Conservation (phyloP, 2,113 vertebrate genomes). For the Sakesphorus luctuosus region DNA sequence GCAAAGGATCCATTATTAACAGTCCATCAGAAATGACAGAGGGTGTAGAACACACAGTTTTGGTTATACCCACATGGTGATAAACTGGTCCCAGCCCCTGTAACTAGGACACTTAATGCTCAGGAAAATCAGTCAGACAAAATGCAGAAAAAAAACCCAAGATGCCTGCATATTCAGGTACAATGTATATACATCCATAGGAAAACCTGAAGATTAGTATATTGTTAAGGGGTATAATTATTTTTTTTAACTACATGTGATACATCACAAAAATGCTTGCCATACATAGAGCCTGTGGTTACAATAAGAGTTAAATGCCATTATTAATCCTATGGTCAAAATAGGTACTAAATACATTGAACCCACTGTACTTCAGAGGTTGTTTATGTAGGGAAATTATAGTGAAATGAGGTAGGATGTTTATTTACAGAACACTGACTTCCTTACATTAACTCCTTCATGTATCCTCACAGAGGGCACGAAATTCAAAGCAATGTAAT, state of each 20-base stretch:
- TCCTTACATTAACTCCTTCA: not conserved
- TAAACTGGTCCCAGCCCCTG: no score
- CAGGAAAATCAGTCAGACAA: not conserved
- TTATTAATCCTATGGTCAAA: not conserved
- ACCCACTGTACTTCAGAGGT: not conserved
- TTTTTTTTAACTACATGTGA: not conserved
- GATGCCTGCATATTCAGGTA: not conserved
- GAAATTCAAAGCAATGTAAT: not conserved
- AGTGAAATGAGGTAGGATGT: not conserved
- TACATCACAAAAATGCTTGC: not conserved
- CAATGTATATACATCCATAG: accelerated
- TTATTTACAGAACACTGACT: not conserved
- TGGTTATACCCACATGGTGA: no score
- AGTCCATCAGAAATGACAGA: no score
- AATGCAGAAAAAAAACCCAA: not conserved
- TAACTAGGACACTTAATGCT: no score
- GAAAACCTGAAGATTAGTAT: not conserved
- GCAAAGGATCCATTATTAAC: no score
- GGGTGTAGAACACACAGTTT: no score
- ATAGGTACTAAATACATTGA: not conserved
- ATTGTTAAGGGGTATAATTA: not conserved
- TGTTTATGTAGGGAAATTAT: not conserved
- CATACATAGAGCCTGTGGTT: not conserved
- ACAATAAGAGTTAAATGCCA: not conserved
- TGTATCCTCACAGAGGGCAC: not conserved